Evolutionary conservation across 2,797 vertebrate species (phyloP).

Genomic region (Gobionotothen gibberifrons): DNA sequence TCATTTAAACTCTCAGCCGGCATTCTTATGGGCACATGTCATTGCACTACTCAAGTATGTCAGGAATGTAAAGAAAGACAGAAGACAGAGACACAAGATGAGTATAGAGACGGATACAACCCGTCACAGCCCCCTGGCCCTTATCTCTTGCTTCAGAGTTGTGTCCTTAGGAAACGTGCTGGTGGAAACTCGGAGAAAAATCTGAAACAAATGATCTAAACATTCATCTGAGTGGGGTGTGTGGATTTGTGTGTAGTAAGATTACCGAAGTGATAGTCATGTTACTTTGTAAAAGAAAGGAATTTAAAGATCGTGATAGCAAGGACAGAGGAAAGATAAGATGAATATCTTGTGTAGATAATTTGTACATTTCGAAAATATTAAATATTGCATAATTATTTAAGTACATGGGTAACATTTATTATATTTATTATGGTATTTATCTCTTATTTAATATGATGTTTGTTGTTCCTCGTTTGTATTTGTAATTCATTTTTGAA

Average conservation of each 20-base stretch:
- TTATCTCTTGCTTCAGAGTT: conserved; percentile 28
- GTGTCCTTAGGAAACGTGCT: conserved; percentile 13
- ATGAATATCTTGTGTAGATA: conserved; percentile 17
- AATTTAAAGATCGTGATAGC: conserved; percentile 20
- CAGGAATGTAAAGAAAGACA: conserved; percentile 64
- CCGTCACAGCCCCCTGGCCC: conserved; percentile 21
- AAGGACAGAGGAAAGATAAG: conserved; percentile 17
- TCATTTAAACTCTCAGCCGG: conserved; percentile 47
- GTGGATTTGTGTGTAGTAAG: conserved; percentile 29
- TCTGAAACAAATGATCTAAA: conserved; percentile 29
- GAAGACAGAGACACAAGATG: conserved; percentile 31
- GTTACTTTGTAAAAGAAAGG: conserved; percentile 45
- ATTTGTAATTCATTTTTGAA: no score
- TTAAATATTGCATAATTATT: no score
- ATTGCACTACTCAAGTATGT: conserved; percentile 53
- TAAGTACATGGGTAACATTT: no score
- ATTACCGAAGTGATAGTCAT: conserved; percentile 32
- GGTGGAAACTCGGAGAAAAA: conserved; percentile 1
- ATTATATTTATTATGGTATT: no score
- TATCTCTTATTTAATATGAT: no score
- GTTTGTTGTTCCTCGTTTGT: no score
- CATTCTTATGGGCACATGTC: conserved; percentile 63
- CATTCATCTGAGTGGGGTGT: conserved; percentile 28
- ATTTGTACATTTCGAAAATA: no score
- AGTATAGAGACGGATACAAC: conserved; percentile 37